A percentile compares a stretch with the other conserved stretches of the same genome.
These are phyloP conservation scores for Elanus axillaris DNA, from an alignment of 2,113 vertebrate genomes.

Conservation along the genomic window DNA sequence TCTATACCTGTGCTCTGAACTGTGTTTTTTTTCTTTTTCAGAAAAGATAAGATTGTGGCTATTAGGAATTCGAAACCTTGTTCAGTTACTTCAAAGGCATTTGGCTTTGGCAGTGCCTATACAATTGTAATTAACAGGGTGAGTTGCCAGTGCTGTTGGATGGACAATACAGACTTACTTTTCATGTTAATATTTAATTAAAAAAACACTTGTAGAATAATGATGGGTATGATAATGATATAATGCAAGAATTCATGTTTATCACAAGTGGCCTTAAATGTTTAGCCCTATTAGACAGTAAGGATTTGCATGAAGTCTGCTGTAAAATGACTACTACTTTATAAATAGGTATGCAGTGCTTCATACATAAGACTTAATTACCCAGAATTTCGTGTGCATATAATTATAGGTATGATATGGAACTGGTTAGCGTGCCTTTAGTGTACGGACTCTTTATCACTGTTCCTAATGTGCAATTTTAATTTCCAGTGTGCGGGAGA, in stretches of 20 bases:
- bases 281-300: neutral
- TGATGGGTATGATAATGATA: neutral
- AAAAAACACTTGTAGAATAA: neutral
- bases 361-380: neutral
- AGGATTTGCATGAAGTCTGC: neutral
- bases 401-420: neutral
- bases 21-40: neutral
- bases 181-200: neutral
- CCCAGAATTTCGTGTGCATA: neutral
- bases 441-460: neutral
- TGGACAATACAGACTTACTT: neutral
- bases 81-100: neutral
- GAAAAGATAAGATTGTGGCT: neutral
- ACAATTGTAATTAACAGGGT: constrained; percentile 76
- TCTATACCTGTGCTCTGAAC: neutral
- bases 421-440: neutral
- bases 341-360: neutral
- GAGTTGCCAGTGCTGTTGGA: constrained; percentile 6
- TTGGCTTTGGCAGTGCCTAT: constrained; percentile 84
- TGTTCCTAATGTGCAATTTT: neutral
- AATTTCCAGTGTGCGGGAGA: neutral
- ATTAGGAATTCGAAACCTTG: neutral
- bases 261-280: neutral
- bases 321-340: neutral
- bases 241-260: neutral